These are phyloP conservation scores for Dipodomys stephensi DNA, from an alignment of 2,113 vertebrate species.

Conservation along the genomic window DNA sequence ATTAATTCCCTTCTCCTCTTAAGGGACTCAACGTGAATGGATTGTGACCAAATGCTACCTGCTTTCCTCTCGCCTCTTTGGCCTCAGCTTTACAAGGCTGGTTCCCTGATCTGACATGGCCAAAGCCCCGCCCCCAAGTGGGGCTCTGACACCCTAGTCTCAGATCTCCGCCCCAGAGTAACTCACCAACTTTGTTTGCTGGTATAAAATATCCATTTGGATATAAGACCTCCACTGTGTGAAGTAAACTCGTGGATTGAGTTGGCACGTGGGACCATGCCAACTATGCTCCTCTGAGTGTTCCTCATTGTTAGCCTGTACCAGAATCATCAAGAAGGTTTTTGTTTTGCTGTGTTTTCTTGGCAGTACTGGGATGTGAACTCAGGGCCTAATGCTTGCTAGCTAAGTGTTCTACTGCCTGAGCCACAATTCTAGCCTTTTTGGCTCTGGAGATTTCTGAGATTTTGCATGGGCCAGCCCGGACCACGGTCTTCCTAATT, in stretches of 20 bases:
- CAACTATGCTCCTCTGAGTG: not conserved
- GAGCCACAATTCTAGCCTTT: no score
- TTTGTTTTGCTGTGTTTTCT: not conserved
- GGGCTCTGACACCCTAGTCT: not conserved
- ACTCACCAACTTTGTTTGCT: not conserved
- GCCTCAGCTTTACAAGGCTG: not conserved
- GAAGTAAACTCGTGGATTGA: not conserved
- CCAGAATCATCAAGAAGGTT: not conserved
- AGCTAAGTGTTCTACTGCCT: no score
- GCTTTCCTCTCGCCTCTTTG: not conserved
- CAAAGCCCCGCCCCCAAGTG: not conserved
- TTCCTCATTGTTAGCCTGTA: not conserved
- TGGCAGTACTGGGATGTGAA: no score
- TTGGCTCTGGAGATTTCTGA: no score
- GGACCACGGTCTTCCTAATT: no score
- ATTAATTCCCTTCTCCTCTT: not conserved
- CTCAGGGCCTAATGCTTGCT: no score
- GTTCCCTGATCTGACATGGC: not conserved
- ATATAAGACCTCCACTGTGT: not conserved
- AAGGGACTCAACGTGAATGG: conserved; percentile 32
- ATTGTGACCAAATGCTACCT: conserved; percentile 54
- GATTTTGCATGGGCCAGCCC: no score
- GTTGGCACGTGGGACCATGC: accelerated
- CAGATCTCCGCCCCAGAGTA: not conserved
- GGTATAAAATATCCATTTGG: not conserved